Conservation (phyloP, 2,113 vertebrate species). For the Urocynchramus pylzowi region DNA sequence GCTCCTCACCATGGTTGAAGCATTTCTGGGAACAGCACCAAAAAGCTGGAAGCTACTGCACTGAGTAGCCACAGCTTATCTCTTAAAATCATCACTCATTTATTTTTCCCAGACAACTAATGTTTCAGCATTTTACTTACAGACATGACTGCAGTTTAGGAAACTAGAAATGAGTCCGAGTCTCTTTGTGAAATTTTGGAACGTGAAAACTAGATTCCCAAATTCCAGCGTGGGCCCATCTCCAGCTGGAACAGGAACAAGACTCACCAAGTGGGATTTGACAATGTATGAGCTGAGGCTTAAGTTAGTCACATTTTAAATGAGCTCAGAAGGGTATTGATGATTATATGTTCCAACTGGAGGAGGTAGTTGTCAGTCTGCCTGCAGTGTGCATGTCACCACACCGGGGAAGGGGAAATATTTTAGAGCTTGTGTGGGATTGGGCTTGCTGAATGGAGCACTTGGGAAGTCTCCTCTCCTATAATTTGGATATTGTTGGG, state of each 20-base stretch:
- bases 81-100: slow-evolving; percentile 29
- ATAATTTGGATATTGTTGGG: background rate
- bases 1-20: slow-evolving; percentile 55
- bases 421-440: slow-evolving; percentile 42
- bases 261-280: slow-evolving; percentile 47
- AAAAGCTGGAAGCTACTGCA: slow-evolving; percentile 51
- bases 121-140: slow-evolving; percentile 47
- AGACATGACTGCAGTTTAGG: slow-evolving; percentile 9
- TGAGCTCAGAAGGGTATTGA: slow-evolving; percentile 45
- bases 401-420: background rate
- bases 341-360: slow-evolving; percentile 50
- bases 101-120: slow-evolving; percentile 37
- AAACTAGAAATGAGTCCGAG: background rate
- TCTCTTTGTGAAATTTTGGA: slow-evolving; percentile 24
- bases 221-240: slow-evolving; percentile 45
- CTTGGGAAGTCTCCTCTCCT: slow-evolving; percentile 24
- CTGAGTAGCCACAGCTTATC: slow-evolving; percentile 37
- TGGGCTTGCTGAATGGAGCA: slow-evolving; percentile 9
- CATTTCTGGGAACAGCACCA: slow-evolving; percentile 68
- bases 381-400: slow-evolving; percentile 16
- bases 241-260: slow-evolving; percentile 58
- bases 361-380: slow-evolving; percentile 58
- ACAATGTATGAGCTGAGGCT: slow-evolving; percentile 28
- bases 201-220: slow-evolving; percentile 9
- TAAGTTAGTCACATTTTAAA: slow-evolving; percentile 45